Conservation (phyloP, 2,888 invertebrate genomes). For the Drosophila seclusa region DNA sequence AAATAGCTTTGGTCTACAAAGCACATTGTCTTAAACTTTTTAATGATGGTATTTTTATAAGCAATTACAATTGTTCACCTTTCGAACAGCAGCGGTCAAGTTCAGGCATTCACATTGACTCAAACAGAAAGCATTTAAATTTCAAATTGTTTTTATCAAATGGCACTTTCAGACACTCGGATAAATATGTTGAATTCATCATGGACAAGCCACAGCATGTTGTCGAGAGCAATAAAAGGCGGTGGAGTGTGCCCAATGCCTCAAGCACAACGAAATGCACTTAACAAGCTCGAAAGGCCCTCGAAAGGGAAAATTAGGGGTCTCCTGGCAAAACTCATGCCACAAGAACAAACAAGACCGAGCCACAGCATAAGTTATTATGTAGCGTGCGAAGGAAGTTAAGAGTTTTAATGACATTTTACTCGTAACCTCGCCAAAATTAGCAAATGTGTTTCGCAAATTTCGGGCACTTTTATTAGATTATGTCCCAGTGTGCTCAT, state of each 20-base stretch:
- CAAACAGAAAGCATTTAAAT: background rate
- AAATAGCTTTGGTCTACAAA: background rate
- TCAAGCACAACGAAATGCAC: slow-evolving; percentile 2
- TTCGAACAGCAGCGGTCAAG: background rate
- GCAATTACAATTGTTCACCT: background rate
- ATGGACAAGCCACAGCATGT: background rate
- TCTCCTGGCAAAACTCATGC: background rate
- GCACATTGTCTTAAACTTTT: background rate
- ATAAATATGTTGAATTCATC: background rate
- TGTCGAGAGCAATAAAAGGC: slow-evolving; percentile 1
- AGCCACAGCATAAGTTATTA: slow-evolving; percentile 8
- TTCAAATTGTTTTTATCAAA: slow-evolving; percentile 14
- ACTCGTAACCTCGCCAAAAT: slow-evolving; percentile 46
- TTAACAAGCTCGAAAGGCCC: slow-evolving; percentile 2
- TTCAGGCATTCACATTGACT: background rate
- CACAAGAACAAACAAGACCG: background rate
- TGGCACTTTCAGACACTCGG: background rate
- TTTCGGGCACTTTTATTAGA: slow-evolving; percentile 51
- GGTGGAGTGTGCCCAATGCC: background rate
- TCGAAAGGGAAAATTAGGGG: background rate
- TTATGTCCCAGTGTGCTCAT: slow-evolving; percentile 47
- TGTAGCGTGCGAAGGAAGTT: slow-evolving; percentile 3
- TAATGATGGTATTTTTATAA: background rate
- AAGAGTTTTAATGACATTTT: slow-evolving; percentile 33
- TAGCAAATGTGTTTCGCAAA: slow-evolving; percentile 56